phyloP scores from a whole-genome alignment of 2,113 vertebrate genomes.

The Lipophrys pholis region DNA sequence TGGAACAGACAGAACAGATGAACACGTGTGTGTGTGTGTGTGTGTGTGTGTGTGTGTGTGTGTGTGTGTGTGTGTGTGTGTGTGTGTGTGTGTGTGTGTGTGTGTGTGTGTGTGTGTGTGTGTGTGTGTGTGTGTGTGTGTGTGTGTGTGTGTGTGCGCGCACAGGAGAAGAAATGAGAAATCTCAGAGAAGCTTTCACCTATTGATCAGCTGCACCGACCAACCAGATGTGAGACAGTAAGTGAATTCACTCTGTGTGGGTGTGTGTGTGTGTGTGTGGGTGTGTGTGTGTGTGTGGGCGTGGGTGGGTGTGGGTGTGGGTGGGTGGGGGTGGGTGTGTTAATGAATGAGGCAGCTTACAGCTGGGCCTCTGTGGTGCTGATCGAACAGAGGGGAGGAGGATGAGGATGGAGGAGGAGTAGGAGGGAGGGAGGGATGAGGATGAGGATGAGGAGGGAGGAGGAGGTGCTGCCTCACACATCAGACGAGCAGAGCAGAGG shows the following conservation, averaged over 20 bases:
- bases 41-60: too few species aligned
- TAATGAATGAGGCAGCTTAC: constrained; percentile 54
- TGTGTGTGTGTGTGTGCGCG: too few species aligned
- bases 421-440: not conserved
- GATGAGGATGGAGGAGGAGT: not conserved
- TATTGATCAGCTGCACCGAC: constrained; percentile 55
- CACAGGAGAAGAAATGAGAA: too few species aligned
- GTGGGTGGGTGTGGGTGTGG: too few species aligned
- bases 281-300: too few species aligned
- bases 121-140: too few species aligned
- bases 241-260: constrained; percentile 47
- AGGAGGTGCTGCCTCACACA: constrained; percentile 1
- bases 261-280: not conserved
- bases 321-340: not conserved
- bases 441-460: too few species aligned
- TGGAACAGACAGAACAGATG: too few species aligned
- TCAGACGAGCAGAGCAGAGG: not conserved
- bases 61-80: too few species aligned
- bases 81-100: too few species aligned
- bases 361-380: constrained; percentile 23
- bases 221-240: constrained; percentile 38
- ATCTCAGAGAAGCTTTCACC: not conserved
- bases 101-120: too few species aligned
- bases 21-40: too few species aligned
- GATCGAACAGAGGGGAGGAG: constrained; percentile 32